A percentile compares a stretch with the other conserved stretches of the same genome.
Conservation (phyloP, 2,888 invertebrate genomes). For the Mesopsocus fuscifrons region DNA sequence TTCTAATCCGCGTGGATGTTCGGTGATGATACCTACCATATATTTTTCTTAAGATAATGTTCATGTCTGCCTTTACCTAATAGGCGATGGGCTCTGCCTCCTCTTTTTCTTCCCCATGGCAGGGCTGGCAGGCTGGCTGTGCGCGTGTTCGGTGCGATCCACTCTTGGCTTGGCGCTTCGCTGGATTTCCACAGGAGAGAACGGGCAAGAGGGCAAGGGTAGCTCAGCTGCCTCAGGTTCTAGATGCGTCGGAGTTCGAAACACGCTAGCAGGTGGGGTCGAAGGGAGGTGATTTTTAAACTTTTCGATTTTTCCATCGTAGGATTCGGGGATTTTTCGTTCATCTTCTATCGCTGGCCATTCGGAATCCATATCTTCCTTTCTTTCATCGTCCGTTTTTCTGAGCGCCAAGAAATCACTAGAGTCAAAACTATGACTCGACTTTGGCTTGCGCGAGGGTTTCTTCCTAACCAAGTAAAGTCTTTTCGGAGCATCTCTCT, state of each 20-base stretch:
- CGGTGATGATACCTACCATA: too few relatives aligned
- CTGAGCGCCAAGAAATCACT: constrained; percentile 24
- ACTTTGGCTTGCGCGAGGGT: constrained; percentile 27
- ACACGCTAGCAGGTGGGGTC: too few relatives aligned
- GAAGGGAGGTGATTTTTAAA: too few relatives aligned
- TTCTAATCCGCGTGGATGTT: too few relatives aligned
- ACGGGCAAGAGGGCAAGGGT: not conserved
- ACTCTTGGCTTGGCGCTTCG: not conserved
- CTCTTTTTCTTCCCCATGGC: constrained; percentile 52
- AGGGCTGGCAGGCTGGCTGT: constrained; percentile 58
- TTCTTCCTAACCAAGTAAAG: constrained; percentile 46
- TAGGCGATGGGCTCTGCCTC: constrained; percentile 62
- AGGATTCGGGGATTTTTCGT: too few relatives aligned
- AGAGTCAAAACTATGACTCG: constrained; percentile 68
- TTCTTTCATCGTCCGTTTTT: not conserved
- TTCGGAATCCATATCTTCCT: too few relatives aligned
- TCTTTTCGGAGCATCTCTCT: constrained; percentile 57
- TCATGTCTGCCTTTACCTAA: constrained; percentile 37
- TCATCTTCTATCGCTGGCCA: too few relatives aligned
- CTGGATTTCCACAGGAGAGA: not conserved
- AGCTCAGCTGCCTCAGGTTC: not conserved
- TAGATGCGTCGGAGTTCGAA: not conserved
- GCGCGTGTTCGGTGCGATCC: not conserved
- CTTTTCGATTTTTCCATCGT: too few relatives aligned
- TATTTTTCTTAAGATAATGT: too few relatives aligned